Percentiles rank a stretch among this genome's conserved stretches.
phyloP scores from a whole-genome alignment of 2,113 vertebrate species.

The Apteryx mantelli region DNA sequence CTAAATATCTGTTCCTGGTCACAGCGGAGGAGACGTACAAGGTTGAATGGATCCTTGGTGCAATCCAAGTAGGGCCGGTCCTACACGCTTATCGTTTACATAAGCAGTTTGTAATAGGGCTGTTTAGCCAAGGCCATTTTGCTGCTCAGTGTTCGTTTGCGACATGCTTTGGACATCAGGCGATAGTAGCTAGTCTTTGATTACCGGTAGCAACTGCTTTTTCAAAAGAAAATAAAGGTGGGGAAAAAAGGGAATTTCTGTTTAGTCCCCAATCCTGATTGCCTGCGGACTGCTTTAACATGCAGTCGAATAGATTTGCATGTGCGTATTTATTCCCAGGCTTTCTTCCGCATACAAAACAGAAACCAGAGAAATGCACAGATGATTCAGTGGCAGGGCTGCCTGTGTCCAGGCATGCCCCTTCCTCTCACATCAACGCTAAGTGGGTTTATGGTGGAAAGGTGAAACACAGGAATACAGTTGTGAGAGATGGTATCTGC shows the following conservation, averaged over 20 bases:
- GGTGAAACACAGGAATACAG: too few species aligned
- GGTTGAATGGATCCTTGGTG: background rate
- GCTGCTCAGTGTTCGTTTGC: background rate
- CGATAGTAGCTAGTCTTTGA: background rate
- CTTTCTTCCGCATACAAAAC: background rate
- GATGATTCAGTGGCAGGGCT: background rate
- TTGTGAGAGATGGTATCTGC: too few species aligned
- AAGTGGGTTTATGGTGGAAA: too few species aligned
- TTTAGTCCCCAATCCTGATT: background rate
- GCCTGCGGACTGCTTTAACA: constrained; percentile 42
- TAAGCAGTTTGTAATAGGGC: background rate
- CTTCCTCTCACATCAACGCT: too few species aligned
- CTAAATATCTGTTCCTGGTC: background rate
- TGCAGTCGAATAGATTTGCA: constrained; percentile 5
- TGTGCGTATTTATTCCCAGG: background rate
- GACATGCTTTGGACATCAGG: background rate
- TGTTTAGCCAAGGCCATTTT: background rate
- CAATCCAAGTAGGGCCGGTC: background rate
- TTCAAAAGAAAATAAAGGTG: background rate
- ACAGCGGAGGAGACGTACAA: background rate
- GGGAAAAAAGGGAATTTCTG: constrained; percentile 7
- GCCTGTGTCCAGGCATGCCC: background rate
- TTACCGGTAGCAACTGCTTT: background rate
- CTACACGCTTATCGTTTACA: background rate
- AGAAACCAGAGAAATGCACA: background rate